Base-by-base conservation (phyloP, 2,797 vertebrate species). In the Triplophysa yarkandensis region DNA sequence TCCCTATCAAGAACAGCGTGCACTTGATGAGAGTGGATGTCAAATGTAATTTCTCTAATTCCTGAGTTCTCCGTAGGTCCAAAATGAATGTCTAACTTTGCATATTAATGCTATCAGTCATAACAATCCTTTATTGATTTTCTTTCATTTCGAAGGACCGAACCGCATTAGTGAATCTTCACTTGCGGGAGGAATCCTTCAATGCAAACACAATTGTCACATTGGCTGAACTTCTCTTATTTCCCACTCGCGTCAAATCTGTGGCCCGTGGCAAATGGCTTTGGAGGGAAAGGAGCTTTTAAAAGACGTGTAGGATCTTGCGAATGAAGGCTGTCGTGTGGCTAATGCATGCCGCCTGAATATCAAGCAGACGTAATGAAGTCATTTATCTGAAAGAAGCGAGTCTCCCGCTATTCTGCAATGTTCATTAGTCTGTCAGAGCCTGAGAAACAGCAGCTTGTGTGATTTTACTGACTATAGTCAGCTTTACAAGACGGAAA, bases 301-400 rank as follows among this genome's bases (percentile, higher is more conserved):
- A 83, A 82, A 83, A 85, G 80, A 82, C 76, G 78, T 82, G 85
- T 19, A 41, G 84, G 87, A 86, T 88, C 88, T 84, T 71, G 80
- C 74, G 72, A 85, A 83, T 76, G 70, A 85, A 80, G 86, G 87
- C 81, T 81, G 85, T 77, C 78, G 85, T 77, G 82, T 85, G 79
- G 83, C 63, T 27, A 86, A 87, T 80, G 86, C 84, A 82, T 85
- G 81, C 86, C 48, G 80, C 79, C 82, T 85, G 90, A 91, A 91
- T 92, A 92, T 88, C 88, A 91, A 92, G 86, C 80, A 75, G 80
- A 79, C 77, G 81, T 90, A 91, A 92, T 92, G 89, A 91, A 90
- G 89, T 88, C 82, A 90, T 93, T 93, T 89, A 86, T 90, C 90
- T 90, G 86, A 87, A 87, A 89, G 88, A 89, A 86, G 88, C 88